phyloP scores from a whole-genome alignment of 2,113 vertebrate species.

The Rattus rattus region DNA sequence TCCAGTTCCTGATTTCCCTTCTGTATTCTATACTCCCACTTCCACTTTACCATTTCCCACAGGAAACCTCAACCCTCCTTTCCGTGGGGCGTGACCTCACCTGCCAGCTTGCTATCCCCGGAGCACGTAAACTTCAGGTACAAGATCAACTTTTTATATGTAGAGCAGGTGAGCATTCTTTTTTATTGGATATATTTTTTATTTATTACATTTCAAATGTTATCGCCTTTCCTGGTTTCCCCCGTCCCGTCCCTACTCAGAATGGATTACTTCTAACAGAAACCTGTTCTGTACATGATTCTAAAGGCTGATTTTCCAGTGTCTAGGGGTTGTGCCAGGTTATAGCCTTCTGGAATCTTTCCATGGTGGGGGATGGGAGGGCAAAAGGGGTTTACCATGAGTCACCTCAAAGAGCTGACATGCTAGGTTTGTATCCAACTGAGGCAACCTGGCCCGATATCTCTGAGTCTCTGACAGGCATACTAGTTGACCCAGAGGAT shows the following conservation, averaged over 20 bases:
- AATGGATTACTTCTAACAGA: not conserved
- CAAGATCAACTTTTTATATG: not conserved
- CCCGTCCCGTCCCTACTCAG: not conserved
- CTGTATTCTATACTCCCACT: too few relatives aligned
- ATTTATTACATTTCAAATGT: too few relatives aligned
- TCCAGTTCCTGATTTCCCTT: too few relatives aligned
- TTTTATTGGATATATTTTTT: too few relatives aligned
- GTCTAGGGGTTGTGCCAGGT: not conserved
- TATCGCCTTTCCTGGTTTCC: too few relatives aligned
- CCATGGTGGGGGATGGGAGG: not conserved
- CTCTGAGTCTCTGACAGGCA: not conserved
- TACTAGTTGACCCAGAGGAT: too few relatives aligned
- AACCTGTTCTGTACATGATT: not conserved
- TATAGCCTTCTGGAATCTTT: not conserved
- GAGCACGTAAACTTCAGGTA: too few relatives aligned
- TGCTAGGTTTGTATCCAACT: too few relatives aligned
- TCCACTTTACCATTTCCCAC: not conserved
- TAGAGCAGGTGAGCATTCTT: too few relatives aligned
- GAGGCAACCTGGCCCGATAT: too few relatives aligned
- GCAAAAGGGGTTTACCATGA: fast-evolving
- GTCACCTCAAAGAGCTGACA: fast-evolving
- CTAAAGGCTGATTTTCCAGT: not conserved
- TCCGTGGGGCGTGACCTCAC: too few relatives aligned
- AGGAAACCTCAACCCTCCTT: fast-evolving
- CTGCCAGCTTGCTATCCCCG: too few relatives aligned